Evolutionary conservation across 2,797 vertebrate genomes (phyloP).

Genomic region (Scarus forsteni): DNA sequence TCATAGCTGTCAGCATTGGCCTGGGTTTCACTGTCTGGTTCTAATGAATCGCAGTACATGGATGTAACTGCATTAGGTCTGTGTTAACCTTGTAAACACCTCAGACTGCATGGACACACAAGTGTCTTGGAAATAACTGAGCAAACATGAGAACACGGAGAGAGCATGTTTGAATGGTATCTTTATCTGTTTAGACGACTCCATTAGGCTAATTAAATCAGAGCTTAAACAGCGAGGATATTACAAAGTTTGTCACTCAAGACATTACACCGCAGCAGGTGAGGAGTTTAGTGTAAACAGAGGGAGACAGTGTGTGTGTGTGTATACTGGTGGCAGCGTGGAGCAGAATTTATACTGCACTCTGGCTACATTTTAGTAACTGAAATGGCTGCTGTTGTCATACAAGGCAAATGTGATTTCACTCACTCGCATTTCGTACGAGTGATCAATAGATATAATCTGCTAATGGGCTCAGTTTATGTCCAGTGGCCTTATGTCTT

Average conservation of each 20-base stretch:
- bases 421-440: conserved; percentile 59
- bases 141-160: conserved; percentile 61
- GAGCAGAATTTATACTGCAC: conserved; percentile 41
- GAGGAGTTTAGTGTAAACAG: conserved; percentile 16
- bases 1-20: conserved; percentile 19
- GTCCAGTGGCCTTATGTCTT: conserved; percentile 76
- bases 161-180: conserved; percentile 62
- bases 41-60: conserved; percentile 48
- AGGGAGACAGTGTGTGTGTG: background rate
- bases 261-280: conserved; percentile 46
- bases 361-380: conserved; percentile 27
- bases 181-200: conserved; percentile 63
- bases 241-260: conserved; percentile 63
- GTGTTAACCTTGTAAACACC: conserved; percentile 44
- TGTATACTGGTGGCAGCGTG: conserved; percentile 9
- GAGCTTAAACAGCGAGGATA: conserved; percentile 56
- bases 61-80: conserved; percentile 51
- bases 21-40: conserved; percentile 8
- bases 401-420: conserved; percentile 52
- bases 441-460: conserved; percentile 82
- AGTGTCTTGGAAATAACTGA: conserved; percentile 27
- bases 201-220: conserved; percentile 77
- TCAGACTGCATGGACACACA: conserved; percentile 10
- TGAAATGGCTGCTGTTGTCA: conserved; percentile 50
- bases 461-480: conserved; percentile 81